Evolutionary conservation across 2,888 invertebrate species (phyloP), one percentile per base, ranked within the genome.

Genomic region (Polyommatus icarus): DNA sequence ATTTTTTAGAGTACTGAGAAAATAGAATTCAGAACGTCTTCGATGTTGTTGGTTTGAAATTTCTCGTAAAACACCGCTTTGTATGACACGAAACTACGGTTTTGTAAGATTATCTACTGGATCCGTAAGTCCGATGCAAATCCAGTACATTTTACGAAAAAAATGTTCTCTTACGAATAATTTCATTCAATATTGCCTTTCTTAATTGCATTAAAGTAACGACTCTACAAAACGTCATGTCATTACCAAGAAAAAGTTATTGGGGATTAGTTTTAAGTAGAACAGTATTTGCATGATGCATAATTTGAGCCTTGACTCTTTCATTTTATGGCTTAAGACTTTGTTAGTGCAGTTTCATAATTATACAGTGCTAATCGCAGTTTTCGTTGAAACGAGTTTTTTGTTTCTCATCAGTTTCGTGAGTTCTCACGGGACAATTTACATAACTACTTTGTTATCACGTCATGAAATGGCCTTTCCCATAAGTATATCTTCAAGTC

Each of bases 371-470:
- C 67, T 67, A 67, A 67, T 20, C 29, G 29, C 18, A 5, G 29
- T 67, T 67, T 29, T 67, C 29, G 32, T 67, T 29, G 67, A 67
- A 67, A 67, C 10, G 4, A 12, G 1, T 67, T 67, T 32, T 29
- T 67, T 29, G 67, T 67, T 67, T 29, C 29, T 15, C 67, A 29
- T 12, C 12, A 29, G 67, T 32, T 32, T 29, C 67, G 12, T 29
- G 67, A 29, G 15, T 67, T 67, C 67, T 67, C 67, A 67, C 67
- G 67, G 67, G 29, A 29, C 67, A 32, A 67, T 67, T 67, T 67
- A 32, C 29, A 67, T 67, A 61, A 67, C 67, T 67, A 15, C 67
- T 67, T 67, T 67, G 67, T 67, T 67, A 67, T 67, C 67, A 67
- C 67, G 67, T 32, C 67, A 67, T 67, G 29, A 32, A 67, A 5